phyloP scores from a whole-genome alignment of 2,888 invertebrate genomes.

The Cryptus viduatorius region DNA sequence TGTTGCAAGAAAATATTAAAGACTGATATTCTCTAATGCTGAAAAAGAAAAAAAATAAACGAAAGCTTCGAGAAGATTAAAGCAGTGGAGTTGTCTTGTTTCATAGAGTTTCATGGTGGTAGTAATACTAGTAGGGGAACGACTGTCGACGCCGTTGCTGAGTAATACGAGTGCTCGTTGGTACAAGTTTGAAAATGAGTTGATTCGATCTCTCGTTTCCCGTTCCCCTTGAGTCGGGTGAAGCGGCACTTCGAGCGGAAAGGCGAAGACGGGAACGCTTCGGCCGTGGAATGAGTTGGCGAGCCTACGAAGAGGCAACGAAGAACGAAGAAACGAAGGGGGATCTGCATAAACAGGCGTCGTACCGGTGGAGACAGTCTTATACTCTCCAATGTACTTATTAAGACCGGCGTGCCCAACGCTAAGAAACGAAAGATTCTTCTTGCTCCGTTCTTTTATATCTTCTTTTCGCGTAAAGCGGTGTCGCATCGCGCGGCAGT shows the following conservation, averaged over 20 bases:
- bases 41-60: not conserved
- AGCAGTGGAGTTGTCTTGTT: conserved; percentile 10
- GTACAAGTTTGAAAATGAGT: conserved; percentile 56
- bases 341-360: conserved; percentile 46
- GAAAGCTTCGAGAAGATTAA: not conserved
- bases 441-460: conserved; percentile 3
- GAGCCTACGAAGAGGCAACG: not conserved
- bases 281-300: conserved; percentile 39
- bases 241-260: conserved; percentile 1
- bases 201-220: conserved; percentile 56
- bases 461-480: not conserved
- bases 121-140: not conserved
- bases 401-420: not conserved
- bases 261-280: conserved; percentile 23
- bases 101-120: not conserved
- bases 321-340: not conserved
- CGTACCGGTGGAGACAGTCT: conserved; percentile 26
- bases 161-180: conserved; percentile 35
- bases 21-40: not conserved
- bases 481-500: not conserved
- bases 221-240: conserved; percentile 27
- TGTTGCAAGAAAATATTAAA: too few relatives aligned
- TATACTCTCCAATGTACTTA: conserved; percentile 13
- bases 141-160: conserved; percentile 1
- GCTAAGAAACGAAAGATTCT: not conserved